Evolutionary conservation across 1,140 invertebrate species (phyloP).

Genomic region (Cotesia typhae): DNA sequence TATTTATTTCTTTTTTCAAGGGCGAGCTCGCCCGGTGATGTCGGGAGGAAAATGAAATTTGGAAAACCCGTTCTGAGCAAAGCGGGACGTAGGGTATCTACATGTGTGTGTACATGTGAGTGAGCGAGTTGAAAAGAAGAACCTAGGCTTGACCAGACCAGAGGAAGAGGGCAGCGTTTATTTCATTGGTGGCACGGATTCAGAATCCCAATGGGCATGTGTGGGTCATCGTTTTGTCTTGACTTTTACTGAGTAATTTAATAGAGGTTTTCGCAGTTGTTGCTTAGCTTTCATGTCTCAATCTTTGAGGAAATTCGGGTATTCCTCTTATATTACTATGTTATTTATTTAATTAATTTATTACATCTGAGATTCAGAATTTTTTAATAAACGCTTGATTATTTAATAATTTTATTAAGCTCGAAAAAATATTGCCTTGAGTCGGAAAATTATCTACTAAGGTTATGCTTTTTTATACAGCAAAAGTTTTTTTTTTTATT

Average conservation of each 20-base stretch:
- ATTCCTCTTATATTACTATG: background rate
- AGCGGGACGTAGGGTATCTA: background rate
- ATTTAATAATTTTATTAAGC: no score
- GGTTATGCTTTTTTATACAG: no score
- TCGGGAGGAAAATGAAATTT: constrained; percentile 30
- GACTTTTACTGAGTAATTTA: constrained; percentile 5
- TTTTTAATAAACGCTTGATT: background rate
- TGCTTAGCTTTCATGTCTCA: constrained; percentile 2
- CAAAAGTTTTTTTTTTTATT: no score
- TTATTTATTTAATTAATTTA: background rate
- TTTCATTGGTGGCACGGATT: constrained; percentile 46
- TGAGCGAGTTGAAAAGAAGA: background rate
- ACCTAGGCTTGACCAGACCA: background rate
- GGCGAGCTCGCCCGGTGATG: constrained; percentile 20
- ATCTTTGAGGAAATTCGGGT: background rate
- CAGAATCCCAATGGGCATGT: constrained; percentile 46
- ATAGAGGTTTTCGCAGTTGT: background rate
- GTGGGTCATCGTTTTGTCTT: constrained; percentile 13
- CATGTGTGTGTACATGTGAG: background rate
- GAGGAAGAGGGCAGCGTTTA: constrained; percentile 41
- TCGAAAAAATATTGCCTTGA: no score
- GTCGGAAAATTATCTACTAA: no score
- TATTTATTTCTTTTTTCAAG: constrained; percentile 1
- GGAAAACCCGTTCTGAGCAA: constrained; percentile 15
- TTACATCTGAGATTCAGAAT: background rate